phyloP scores from a whole-genome alignment of 2,113 vertebrate genomes.

The Madoqua kirkii region DNA sequence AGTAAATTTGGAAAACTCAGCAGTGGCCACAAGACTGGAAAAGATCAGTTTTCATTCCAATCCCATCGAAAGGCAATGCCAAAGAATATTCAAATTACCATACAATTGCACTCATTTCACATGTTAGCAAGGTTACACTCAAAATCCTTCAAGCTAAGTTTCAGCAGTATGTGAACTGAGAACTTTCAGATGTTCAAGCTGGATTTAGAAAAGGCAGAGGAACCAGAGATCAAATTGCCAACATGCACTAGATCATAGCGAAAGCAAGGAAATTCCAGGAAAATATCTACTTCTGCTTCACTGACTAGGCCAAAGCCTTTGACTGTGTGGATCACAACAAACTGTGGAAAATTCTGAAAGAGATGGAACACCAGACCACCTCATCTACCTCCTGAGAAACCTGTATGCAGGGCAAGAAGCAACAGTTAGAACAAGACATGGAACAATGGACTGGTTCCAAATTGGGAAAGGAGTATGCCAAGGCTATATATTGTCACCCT shows the following conservation, averaged over 20 bases:
- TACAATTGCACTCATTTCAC: background rate
- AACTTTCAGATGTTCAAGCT: background rate
- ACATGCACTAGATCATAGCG: background rate
- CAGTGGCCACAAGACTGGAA: background rate
- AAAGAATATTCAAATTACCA: background rate
- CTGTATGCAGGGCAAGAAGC: background rate
- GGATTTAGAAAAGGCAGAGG: background rate
- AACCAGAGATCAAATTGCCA: background rate
- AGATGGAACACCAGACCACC: background rate
- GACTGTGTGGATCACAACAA: background rate
- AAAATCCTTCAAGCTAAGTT: background rate
- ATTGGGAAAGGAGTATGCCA: background rate
- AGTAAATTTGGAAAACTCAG: background rate
- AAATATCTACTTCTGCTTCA: background rate
- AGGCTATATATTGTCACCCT: background rate
- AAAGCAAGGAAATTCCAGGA: background rate
- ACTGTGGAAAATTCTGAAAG: background rate
- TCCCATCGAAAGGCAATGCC: background rate
- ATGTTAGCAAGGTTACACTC: background rate
- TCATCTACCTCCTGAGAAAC: background rate
- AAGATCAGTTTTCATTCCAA: background rate
- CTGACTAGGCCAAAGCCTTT: background rate
- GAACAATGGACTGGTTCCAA: background rate
- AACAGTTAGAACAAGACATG: background rate
- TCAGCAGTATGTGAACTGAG: background rate